A percentile compares a stretch with the other conserved stretches of the same genome.
These are phyloP conservation scores for Calidris pugnax DNA, from an alignment of 2,113 vertebrate genomes.

Conservation along the genomic window DNA sequence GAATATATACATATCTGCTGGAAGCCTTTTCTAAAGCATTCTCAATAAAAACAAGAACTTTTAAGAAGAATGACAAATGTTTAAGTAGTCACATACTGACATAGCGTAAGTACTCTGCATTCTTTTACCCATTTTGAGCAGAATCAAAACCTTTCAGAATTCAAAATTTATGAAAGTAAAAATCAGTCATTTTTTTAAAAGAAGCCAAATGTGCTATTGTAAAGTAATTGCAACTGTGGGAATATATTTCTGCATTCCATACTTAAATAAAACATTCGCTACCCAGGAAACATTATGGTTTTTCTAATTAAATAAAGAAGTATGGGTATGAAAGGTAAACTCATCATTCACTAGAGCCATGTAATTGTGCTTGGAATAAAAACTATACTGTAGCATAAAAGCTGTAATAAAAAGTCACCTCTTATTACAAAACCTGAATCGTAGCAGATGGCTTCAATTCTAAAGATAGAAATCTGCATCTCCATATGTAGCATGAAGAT, in stretches of 20 bases:
- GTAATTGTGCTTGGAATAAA: background rate
- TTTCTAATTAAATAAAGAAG: background rate
- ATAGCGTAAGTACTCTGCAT: background rate
- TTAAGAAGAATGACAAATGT: background rate
- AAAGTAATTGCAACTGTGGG: background rate
- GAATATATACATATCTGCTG: background rate
- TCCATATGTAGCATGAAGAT: background rate
- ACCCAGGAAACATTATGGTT: background rate
- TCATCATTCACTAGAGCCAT: background rate
- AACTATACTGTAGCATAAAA: background rate
- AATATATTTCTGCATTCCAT: background rate
- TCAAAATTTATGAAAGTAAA: background rate
- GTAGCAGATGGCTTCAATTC: background rate
- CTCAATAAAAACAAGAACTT: background rate
- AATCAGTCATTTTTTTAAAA: background rate
- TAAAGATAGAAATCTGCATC: background rate
- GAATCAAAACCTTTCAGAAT: background rate
- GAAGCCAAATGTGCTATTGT: background rate
- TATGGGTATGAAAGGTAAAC: background rate
- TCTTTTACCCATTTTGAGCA: background rate
- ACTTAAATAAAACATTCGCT: background rate
- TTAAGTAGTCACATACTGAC: background rate
- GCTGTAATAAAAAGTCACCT: background rate
- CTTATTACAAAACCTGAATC: background rate
- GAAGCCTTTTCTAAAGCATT: constrained; percentile 16